Base-by-base conservation (phyloP, 2,797 vertebrate species). In the Cossypha heuglini region DNA sequence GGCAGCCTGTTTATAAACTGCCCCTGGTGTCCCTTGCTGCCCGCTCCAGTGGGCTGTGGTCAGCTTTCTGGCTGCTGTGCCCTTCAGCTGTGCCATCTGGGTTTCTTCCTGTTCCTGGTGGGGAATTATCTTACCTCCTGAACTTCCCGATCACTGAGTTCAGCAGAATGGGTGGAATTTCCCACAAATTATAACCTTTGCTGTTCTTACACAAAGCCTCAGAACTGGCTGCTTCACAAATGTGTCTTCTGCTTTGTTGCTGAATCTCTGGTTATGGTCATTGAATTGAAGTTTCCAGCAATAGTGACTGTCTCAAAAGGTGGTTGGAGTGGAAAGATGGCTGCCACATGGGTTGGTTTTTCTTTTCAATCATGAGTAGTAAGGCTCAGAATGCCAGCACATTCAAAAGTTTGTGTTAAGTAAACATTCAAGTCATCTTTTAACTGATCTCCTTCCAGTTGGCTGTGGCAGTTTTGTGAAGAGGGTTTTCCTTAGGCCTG, bases 31-130 rank as follows among this genome's bases (percentile, higher is more conserved):
- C 15, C 26, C 29, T 49, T 16, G 4, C 37, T 86, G 58, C 64
- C 38, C 22, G 63, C 43, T 54, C 25, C 48, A 46, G 21, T 9
- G 38, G 68, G 48, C 40, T 84, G 64, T 83, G 68, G 59, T 91
- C 82, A 75, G 49, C 55, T 93, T 81, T 72, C 75, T 91, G 90
- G 51, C 80, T 66, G 4, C 71, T 62, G 19, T 45, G 59, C 46
- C 55, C 61, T 89, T 90, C 92, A 78, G 92, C 86, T 86, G 77
- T 67, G 52, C 35, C 35, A 42, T 80, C 83, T 94, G 45, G 2
- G 22, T 69, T 94, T 94, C 57, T 94, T 94, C 62, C 63, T 87
- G 35, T 79, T 91, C 31, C 61, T 90, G 43, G 24, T 80, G 84
- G 68, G 88, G 58, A 93, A 48, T 67, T 38, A 37, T 88, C 46